Evolutionary conservation across 2,888 invertebrate species (phyloP).

Genomic region (Pherbina coryleti): DNA sequence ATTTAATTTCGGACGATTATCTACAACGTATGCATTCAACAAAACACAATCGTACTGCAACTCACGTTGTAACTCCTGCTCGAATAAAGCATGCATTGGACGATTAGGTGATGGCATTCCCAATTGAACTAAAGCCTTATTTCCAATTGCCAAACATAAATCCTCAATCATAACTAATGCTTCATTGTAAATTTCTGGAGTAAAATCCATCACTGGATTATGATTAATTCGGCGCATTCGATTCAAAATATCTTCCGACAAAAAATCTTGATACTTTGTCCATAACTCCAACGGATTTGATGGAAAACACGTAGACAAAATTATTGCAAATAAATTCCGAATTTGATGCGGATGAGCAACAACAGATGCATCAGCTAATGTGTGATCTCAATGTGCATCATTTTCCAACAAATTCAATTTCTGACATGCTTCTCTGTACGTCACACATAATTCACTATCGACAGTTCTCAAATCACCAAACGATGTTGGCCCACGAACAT

Average conservation of each 20-base stretch:
- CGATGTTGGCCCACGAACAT: slow-evolving; percentile 60
- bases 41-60: slow-evolving; percentile 31
- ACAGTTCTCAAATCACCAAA: slow-evolving; percentile 59
- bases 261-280: slow-evolving; percentile 44
- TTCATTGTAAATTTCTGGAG: no score
- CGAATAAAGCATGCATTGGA: slow-evolving; percentile 38
- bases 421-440: slow-evolving; percentile 62
- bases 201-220: slow-evolving; percentile 28
- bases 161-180: slow-evolving; percentile 40
- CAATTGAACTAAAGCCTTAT: slow-evolving; percentile 37
- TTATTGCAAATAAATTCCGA: slow-evolving; percentile 49
- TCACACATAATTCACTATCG: slow-evolving; percentile 57
- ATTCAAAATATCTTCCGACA: slow-evolving; percentile 45
- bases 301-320: slow-evolving; percentile 46
- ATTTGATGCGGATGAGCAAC: slow-evolving; percentile 39
- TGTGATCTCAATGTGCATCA: slow-evolving; percentile 49
- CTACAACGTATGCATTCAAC: slow-evolving; percentile 17
- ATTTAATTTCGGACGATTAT: slow-evolving; percentile 35
- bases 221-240: no score
- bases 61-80: slow-evolving; percentile 39
- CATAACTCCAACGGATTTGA: slow-evolving; percentile 45
- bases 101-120: slow-evolving; percentile 41
- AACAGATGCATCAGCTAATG: slow-evolving; percentile 40
- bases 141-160: slow-evolving; percentile 42
- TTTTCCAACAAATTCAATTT: slow-evolving; percentile 57